Base-by-base conservation (phyloP, 2,888 invertebrate species). In the Idaea aversata region DNA sequence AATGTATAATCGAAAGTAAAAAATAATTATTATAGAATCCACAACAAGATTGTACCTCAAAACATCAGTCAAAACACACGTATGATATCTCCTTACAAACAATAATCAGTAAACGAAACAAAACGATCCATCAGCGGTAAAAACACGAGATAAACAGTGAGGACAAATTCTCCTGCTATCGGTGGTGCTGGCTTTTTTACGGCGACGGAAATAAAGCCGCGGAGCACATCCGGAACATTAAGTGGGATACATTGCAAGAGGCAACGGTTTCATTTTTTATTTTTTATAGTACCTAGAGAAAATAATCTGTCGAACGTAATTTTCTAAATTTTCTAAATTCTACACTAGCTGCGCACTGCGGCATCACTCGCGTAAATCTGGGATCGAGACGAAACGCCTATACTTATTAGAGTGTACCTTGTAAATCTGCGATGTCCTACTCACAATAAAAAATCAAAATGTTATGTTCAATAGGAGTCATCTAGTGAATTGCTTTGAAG, bases 171-270 rank as follows among this genome's bases (percentile, higher is more conserved):
- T 79, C 72, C 72, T 74, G 76, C 73, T 80, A 78, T 77, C 72
- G 76, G 74, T 74, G 68, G 75, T 72, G 78, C 71, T 78, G 64
- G 79, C 59, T 83, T 86, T 83, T 88, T 88, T 86, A 88, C 78
- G 82, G 76, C 77, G 78, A 75, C 84, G 86, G 87, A 87, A 85
- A 88, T 88, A 88, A 86, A 85, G 83, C 83, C 81, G 74, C 75
- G 77, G 74, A 80, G 82, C 76, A 81, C 81, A 85, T 84, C 83
- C 83, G 80, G 61, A 67, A 61, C 60, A 61, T 3, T 63, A 68
- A 34, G 64, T 70, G 79, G 79, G 69, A 4, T 65, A 79, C 79
- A 68, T 0, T 5, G 66, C 4, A 15, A 64, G 68, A 63, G 34
- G 5, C 0, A 66, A 69, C 68, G 67, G 16, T 57, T 57, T 59